phyloP scores from a whole-genome alignment of 2,113 vertebrate genomes.

The Polypterus bichir region DNA sequence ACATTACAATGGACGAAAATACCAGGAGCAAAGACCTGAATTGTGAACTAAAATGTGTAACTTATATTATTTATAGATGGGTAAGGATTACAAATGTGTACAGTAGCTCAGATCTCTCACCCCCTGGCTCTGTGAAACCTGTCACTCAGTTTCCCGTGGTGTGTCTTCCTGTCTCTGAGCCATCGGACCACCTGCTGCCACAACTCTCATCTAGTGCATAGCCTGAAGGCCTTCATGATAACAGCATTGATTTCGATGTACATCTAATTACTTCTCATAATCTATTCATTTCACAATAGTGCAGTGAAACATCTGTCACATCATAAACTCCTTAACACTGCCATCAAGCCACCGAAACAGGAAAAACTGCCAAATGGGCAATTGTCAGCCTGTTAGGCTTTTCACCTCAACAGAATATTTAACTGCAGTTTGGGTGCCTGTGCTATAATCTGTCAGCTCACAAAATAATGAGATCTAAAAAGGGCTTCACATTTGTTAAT shows the following conservation, averaged over 20 bases:
- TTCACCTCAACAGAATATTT: constrained; percentile 24
- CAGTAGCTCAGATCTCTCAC: constrained; percentile 70
- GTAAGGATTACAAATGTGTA: constrained; percentile 75
- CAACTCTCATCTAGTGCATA: constrained; percentile 74
- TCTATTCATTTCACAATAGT: constrained; percentile 98
- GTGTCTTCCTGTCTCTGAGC: constrained; percentile 75
- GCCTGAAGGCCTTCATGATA: constrained; percentile 82
- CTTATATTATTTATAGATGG: constrained; percentile 80
- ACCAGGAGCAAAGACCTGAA: constrained; percentile 61
- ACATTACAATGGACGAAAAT: constrained; percentile 17
- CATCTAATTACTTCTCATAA: constrained; percentile 99
- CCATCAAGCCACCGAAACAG: constrained; percentile 73
- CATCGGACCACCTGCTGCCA: constrained; percentile 76
- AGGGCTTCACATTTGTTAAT: not conserved
- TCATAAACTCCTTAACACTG: constrained; percentile 75
- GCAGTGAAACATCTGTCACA: constrained; percentile 97
- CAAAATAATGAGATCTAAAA: constrained; percentile 4
- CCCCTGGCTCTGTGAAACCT: constrained; percentile 74
- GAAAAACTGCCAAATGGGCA: constrained; percentile 45
- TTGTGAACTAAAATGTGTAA: constrained; percentile 65
- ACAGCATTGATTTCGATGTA: constrained; percentile 98
- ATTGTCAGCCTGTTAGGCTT: constrained; percentile 38
- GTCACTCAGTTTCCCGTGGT: constrained; percentile 72
- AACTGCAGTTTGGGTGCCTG: not conserved
- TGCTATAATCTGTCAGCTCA: not conserved